Evolutionary conservation across 1,140 invertebrate species (phyloP), one percentile per base, ranked within the genome.

Genomic region (Bombus difficillimus): DNA sequence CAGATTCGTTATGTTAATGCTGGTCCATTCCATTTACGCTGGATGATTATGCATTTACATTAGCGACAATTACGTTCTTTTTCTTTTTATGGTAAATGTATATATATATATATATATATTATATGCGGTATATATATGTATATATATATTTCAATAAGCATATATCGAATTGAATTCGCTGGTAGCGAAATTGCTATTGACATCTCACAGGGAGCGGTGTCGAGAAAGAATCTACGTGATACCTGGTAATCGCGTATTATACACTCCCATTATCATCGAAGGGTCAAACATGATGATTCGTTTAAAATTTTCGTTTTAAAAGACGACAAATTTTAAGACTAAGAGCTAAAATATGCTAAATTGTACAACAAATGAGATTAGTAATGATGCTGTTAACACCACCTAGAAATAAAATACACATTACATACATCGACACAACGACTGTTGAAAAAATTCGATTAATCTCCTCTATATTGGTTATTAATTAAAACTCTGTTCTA

Each of bases 231-330:
- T 89, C 76, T 72, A 90, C 90, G 92, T 95, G 94, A 95, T 95
- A 92, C 94, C 94, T 95, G 95, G 95, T 95, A 95, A 93, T 95
- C 94, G 92, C 94, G 93, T 95, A 90, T 94, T 91, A 93, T 90
- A 84, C 93, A 91, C 94, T 95, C 94, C 94, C 93, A 95, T 94
- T 92, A 94, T 92, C 92, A 93, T 92, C 93, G 59, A 32, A 1
- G 66, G 32, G 28, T 74, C 68, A 73, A 73, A 66, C 18, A 81
- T 15, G 53, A 43, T 69, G 57, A 41, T 74, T 25, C 15, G n/a
- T 73, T 69, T 28, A 32, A 62, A 71, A 59, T 15, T 53, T 53
- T 53, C 18, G 18, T 53, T 53, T 22, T 22, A 22, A 22, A 53
- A 53, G 5, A 53, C 47, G 18, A 22, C 18, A 22, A 53, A 22